Conservation (phyloP, 2,113 vertebrate species). For the Pedetes capensis region DNA sequence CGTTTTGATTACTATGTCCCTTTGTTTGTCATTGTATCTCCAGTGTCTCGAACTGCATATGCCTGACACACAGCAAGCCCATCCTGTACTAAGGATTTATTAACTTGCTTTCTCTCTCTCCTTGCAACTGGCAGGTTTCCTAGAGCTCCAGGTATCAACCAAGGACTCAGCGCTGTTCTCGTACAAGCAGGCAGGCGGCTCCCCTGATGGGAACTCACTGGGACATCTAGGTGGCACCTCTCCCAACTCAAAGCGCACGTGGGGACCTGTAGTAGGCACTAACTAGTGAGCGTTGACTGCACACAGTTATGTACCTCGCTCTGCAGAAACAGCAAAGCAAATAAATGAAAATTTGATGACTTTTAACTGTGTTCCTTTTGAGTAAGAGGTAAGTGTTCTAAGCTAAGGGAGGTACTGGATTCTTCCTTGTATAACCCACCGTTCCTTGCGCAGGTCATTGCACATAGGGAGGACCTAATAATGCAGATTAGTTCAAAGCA, state of each 20-base stretch:
- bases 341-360: not conserved
- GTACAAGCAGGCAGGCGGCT: not conserved
- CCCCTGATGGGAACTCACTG: not conserved
- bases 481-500: not conserved
- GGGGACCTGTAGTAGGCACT: not conserved
- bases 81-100: not conserved
- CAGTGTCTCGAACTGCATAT: not conserved
- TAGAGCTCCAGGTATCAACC: not conserved
- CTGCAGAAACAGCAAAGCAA: not conserved
- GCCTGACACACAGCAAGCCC: not conserved
- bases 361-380: not conserved
- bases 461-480: not conserved
- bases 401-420: not conserved
- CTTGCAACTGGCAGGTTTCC: not conserved
- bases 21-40: not conserved
- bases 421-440: not conserved
- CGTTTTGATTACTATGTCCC: not conserved
- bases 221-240: not conserved
- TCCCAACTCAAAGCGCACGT: not conserved
- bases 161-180: not conserved
- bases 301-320: not conserved
- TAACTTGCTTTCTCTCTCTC: not conserved
- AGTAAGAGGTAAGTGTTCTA: not conserved
- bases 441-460: not conserved
- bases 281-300: not conserved